Evolutionary conservation across 2,113 vertebrate species (phyloP).

Genomic region (Pionites leucogaster): DNA sequence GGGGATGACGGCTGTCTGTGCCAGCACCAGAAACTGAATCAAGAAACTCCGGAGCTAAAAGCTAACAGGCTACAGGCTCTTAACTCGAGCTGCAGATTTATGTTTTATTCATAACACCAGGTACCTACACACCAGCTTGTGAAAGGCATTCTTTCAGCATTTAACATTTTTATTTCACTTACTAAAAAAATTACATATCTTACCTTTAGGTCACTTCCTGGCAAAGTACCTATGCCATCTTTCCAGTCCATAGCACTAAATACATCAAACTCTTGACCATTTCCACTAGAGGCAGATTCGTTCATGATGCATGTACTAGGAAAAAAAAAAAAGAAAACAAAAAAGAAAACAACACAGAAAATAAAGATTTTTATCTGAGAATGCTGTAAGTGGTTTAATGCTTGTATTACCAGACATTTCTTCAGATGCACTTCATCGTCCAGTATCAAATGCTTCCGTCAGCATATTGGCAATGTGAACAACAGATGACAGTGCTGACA

Average conservation of each 20-base stretch:
- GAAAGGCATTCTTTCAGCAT: conserved; percentile 49
- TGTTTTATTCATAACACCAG: conserved; percentile 41
- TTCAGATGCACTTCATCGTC: not conserved
- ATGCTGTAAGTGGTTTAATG: not conserved
- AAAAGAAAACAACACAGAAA: not conserved
- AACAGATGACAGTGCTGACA: not conserved
- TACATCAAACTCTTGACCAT: conserved; percentile 91
- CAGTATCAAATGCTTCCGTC: not conserved
- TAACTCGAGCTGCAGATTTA: conserved; percentile 14
- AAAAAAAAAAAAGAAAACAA: not conserved
- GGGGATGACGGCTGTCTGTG: not conserved
- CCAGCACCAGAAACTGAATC: conserved; percentile 21
- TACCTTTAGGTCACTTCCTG: conserved; percentile 95
- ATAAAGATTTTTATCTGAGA: not conserved
- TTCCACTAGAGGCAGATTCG: conserved; percentile 75
- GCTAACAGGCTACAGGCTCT: conserved; percentile 36
- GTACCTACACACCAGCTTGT: conserved; percentile 23
- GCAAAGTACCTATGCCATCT: conserved; percentile 94
- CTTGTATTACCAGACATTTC: not conserved
- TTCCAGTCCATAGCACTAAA: conserved; percentile 98
- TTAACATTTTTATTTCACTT: conserved; percentile 13
- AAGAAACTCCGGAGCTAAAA: conserved; percentile 23
- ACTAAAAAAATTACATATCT: not conserved
- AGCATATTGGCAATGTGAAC: not conserved
- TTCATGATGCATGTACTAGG: conserved; percentile 78